A percentile compares a stretch with the other conserved stretches of the same genome.
These are phyloP conservation scores for Chrysomallon squamiferum DNA, from an alignment of 1,140 invertebrate genomes.

Conservation along the genomic window DNA sequence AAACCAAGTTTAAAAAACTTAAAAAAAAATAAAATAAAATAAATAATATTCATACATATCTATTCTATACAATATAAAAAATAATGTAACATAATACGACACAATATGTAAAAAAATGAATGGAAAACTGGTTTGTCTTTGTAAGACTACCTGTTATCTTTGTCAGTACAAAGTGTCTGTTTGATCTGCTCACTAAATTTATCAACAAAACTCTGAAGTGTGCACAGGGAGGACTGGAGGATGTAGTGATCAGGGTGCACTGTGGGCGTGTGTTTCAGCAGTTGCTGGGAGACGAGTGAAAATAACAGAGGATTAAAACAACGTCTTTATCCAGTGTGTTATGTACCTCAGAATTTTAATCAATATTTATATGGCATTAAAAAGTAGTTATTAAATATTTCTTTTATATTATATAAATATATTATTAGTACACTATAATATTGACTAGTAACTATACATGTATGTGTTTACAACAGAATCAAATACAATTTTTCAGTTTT, in stretches of 20 bases:
- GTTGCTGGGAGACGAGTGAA: constrained; percentile 31
- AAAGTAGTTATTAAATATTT: background rate
- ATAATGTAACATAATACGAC: background rate
- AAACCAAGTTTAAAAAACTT: background rate
- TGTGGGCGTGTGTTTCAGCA: constrained; percentile 56
- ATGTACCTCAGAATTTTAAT: background rate
- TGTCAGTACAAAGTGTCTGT: constrained; percentile 58
- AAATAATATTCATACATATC: background rate
- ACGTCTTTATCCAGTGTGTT: background rate
- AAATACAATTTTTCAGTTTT: too few relatives aligned
- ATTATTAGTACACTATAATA: background rate
- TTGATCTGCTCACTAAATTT: constrained; percentile 62
- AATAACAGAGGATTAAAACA: background rate
- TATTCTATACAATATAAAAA: background rate
- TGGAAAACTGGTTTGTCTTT: background rate
- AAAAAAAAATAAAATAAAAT: background rate
- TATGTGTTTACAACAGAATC: too few relatives aligned
- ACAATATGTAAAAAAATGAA: background rate
- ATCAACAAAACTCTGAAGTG: constrained; percentile 56
- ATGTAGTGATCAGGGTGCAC: constrained; percentile 56
- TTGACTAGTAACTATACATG: background rate
- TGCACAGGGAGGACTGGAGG: constrained; percentile 48
- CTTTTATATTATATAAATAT: background rate
- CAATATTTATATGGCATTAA: background rate
- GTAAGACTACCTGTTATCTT: constrained; percentile 10